These are phyloP conservation scores for Dendrocopos noguchii DNA, from an alignment of 2,113 vertebrate genomes.

Conservation along the genomic window DNA sequence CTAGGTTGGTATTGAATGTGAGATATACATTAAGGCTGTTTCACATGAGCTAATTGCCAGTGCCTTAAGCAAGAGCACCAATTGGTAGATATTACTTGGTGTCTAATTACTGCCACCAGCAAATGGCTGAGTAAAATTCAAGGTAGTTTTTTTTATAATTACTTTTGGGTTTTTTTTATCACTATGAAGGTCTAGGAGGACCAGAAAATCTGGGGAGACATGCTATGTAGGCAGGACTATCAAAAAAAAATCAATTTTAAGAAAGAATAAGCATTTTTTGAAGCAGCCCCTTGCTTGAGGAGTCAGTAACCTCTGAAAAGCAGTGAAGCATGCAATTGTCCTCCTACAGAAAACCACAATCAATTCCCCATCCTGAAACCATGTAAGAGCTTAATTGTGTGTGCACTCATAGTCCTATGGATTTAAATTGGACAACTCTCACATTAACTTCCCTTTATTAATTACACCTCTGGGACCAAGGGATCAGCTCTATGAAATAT, in stretches of 20 bases:
- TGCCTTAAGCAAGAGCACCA: background rate
- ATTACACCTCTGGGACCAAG: background rate
- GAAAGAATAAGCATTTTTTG: background rate
- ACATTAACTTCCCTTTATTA: background rate
- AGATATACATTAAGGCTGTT: background rate
- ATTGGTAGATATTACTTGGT: background rate
- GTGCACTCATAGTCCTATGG: accelerated
- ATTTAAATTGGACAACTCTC: background rate
- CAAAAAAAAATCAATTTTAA: background rate
- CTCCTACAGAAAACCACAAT: background rate
- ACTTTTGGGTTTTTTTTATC: background rate
- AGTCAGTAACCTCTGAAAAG: background rate
- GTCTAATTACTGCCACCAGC: background rate
- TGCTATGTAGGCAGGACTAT: background rate
- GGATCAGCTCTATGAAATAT: background rate
- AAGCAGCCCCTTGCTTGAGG: background rate
- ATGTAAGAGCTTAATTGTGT: background rate
- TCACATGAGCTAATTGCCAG: background rate
- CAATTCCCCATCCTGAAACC: background rate
- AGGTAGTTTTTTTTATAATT: background rate
- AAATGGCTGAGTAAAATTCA: background rate
- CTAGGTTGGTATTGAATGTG: background rate
- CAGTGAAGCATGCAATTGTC: background rate
- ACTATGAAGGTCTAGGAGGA: background rate
- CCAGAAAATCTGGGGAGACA: background rate